phyloP scores from a whole-genome alignment of 2,113 vertebrate genomes.

The Bubo bubo region DNA sequence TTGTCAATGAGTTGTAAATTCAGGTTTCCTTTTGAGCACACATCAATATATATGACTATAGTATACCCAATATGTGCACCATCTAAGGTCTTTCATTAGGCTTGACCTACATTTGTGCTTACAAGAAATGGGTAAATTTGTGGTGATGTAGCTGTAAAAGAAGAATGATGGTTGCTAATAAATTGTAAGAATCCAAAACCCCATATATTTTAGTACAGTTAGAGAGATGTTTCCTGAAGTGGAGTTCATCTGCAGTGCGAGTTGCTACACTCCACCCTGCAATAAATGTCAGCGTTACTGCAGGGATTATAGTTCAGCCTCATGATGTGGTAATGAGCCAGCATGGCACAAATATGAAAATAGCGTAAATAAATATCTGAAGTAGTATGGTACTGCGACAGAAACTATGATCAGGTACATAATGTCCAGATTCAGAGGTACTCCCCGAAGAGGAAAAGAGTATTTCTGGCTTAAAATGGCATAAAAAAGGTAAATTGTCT shows the following conservation, averaged over 20 bases:
- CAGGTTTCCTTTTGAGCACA: background rate
- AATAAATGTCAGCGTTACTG: background rate
- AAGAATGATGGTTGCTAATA: accelerated
- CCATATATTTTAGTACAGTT: background rate
- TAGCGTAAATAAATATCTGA: background rate
- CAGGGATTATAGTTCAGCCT: background rate
- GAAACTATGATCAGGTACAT: background rate
- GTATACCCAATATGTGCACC: accelerated
- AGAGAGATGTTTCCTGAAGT: background rate
- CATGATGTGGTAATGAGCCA: background rate
- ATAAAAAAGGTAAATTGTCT: background rate
- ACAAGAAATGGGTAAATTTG: background rate
- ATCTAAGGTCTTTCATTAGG: background rate
- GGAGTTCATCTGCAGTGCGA: background rate
- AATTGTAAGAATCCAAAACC: background rate
- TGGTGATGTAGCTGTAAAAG: background rate
- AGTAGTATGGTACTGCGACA: accelerated
- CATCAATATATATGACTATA: background rate
- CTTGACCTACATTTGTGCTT: accelerated
- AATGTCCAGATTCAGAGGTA: background rate
- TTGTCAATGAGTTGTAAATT: background rate
- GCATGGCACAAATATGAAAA: background rate
- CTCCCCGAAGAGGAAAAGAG: background rate
- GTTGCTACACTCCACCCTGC: background rate
- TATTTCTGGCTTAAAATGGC: background rate